Evolutionary conservation across 2,113 vertebrate species (phyloP).

Genomic region (Eurystomus gularis): DNA sequence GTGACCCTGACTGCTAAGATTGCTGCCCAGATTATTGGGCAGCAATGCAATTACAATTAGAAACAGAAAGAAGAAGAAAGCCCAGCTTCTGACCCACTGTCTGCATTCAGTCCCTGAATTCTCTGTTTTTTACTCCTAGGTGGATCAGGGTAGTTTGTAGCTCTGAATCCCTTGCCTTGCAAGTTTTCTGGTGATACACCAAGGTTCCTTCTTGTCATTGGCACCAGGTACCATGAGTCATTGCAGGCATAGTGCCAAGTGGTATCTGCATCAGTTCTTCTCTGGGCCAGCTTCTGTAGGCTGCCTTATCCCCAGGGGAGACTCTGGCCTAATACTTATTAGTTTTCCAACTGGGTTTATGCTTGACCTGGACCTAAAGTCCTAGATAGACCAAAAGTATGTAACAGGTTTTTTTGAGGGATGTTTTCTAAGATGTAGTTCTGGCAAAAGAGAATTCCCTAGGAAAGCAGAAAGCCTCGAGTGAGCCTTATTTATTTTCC

Average conservation of each 20-base stretch:
- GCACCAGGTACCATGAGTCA: not conserved
- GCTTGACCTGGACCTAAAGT: not conserved
- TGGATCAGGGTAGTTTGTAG: fast-evolving
- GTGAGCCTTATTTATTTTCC: not conserved
- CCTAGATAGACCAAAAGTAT: not conserved
- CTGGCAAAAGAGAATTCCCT: not conserved
- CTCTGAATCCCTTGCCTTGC: not conserved
- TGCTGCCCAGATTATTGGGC: not conserved
- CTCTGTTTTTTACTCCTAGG: not conserved
- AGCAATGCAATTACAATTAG: not conserved
- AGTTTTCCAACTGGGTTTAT: not conserved
- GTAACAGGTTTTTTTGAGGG: not conserved
- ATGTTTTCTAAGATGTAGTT: not conserved
- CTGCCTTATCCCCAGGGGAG: not conserved
- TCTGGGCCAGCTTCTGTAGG: not conserved
- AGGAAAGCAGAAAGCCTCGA: not conserved
- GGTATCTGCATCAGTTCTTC: not conserved
- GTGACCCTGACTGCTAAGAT: not conserved
- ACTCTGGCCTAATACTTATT: not conserved
- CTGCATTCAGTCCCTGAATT: not conserved
- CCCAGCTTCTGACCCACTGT: not conserved
- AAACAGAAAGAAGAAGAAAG: no score
- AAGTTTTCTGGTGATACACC: not conserved
- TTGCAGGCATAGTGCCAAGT: fast-evolving
- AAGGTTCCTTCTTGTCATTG: not conserved